phyloP scores from a whole-genome alignment of 2,113 vertebrate genomes.

The Chaetops frenatus region DNA sequence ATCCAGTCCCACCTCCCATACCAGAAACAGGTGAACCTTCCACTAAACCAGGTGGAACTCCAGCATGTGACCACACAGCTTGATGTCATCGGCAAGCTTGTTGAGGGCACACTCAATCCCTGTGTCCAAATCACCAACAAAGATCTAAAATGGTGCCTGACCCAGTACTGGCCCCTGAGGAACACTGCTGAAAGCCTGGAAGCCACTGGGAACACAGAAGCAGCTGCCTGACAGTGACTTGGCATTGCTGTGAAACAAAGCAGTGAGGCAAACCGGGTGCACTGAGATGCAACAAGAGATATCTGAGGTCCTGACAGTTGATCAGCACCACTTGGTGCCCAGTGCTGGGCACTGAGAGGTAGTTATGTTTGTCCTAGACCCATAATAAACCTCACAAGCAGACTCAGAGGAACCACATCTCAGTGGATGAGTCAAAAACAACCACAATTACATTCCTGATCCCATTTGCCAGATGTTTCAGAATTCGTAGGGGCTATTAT shows the following conservation, averaged over 20 bases:
- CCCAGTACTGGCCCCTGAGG: not conserved
- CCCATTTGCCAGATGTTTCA: slow-evolving; percentile 46
- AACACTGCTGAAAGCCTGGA: not conserved
- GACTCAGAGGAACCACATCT: not conserved
- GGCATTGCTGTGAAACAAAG: not conserved
- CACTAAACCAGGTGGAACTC: not conserved
- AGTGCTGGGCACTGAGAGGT: not conserved
- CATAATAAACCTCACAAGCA: not conserved
- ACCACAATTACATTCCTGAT: slow-evolving; percentile 4
- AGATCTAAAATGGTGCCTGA: not conserved
- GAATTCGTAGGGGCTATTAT: slow-evolving; percentile 15
- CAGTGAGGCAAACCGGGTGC: not conserved
- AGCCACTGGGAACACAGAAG: not conserved
- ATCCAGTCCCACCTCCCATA: not conserved
- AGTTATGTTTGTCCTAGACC: not conserved
- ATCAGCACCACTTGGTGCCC: not conserved
- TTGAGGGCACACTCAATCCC: not conserved
- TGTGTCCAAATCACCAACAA: not conserved
- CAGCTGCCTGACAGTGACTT: not conserved
- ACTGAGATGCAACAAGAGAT: not conserved
- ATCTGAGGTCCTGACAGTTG: not conserved
- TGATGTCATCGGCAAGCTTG: not conserved
- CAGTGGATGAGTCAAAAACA: not conserved
- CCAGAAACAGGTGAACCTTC: not conserved
- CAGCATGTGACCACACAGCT: no score